Evolutionary conservation across 2,888 invertebrate genomes (phyloP), one percentile per base, ranked within the genome.

Genomic region (Diploptera punctata): DNA sequence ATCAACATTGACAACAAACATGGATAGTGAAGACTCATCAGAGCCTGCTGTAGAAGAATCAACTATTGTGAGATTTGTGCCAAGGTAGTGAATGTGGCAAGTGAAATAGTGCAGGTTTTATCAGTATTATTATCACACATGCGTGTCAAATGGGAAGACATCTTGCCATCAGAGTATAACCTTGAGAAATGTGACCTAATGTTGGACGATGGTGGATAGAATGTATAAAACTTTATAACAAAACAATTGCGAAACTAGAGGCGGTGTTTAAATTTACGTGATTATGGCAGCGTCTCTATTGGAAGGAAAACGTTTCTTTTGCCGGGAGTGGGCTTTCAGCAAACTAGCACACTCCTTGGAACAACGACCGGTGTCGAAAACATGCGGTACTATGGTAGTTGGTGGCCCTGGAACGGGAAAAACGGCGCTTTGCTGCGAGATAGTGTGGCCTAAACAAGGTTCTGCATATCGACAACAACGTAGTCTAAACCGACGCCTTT

Each of bases 321-420:
- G 95, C 81, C 89, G 98, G 9, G 98, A 98, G 83, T 98, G 98
- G 98, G 95, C 95, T 5, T 94, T 98, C 79, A 93, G 95, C 84
- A 98, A 98, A 84, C 88, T 98, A 43, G 92, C 93, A 1, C 93
- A 97, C 79, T 97, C 96, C 77, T 82, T 98, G 78, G 97, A 98
- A 80, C 95, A 95, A 83, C 68, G 97, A 73, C 91, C 93, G 0
- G 89, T 89, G 18, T 92, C 92, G 76, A 94, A 95, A 82, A 92
- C 93, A 0, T 93, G 94, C 78, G 98, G 98, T 0, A 94, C 95
- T 1, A 86, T 98, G 60, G 90, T 98, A 69, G 86, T 97, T 74
- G 96, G 95, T 76, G 96, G 96, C 0, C 94, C 97, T 0, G 98
- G 98, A 21, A 94, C 95, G 77, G 98, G 98, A 0, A 98, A 98